Conservation (phyloP, 2,888 invertebrate genomes). For the Alviniconcha strummeri region DNA sequence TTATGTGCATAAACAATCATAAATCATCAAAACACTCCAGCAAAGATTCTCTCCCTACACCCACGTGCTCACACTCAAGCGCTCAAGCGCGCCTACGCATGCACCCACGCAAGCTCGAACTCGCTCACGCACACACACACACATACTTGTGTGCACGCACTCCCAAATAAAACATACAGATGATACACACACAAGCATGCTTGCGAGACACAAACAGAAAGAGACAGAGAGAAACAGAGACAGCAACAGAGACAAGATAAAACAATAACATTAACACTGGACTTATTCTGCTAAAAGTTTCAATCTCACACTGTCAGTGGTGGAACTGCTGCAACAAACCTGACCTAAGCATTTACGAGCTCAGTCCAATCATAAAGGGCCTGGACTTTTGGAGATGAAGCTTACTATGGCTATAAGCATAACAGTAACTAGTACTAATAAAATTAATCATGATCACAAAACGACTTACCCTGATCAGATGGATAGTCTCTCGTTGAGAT, state of each 20-base stretch:
- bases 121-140: not conserved
- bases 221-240: no score
- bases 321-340: not conserved
- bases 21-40: no score
- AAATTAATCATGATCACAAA: not conserved
- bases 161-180: not conserved
- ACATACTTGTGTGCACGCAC: not conserved
- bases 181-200: not conserved
- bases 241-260: no score
- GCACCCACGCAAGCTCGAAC: not conserved
- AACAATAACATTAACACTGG: no score
- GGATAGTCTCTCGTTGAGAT: constrained; percentile 94
- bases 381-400: no score
- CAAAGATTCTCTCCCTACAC: no score
- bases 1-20: no score
- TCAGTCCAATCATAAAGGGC: not conserved
- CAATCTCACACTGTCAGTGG: no score
- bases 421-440: no score
- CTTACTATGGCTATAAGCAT: no score
- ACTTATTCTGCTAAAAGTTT: no score
- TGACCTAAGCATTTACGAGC: not conserved
- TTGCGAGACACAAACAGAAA: no score
- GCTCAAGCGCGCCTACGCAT: not conserved
- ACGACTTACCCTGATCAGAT: constrained; percentile 87
- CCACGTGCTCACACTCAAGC: not conserved